Percentiles rank a stretch among this genome's conserved stretches.
phyloP scores from a whole-genome alignment of 2,113 vertebrate species.

The Microtus oregoni region DNA sequence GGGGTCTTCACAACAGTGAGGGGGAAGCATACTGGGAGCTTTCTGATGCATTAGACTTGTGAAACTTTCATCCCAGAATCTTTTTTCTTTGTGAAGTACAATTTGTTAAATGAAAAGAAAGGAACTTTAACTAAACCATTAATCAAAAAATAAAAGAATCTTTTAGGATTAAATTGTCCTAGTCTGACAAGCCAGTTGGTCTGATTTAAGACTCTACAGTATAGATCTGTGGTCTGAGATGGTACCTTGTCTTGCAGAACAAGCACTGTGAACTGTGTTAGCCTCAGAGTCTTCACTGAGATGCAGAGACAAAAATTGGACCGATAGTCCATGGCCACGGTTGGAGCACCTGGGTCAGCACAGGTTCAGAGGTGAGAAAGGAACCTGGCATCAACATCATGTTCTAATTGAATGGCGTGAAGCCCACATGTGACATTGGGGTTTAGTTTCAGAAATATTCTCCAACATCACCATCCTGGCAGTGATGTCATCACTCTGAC shows the following conservation, averaged over 20 bases:
- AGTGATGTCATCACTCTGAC: background rate
- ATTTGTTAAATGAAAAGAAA: background rate
- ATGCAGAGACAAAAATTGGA: background rate
- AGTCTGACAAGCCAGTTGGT: background rate
- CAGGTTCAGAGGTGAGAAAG: background rate
- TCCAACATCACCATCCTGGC: background rate
- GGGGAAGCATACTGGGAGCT: background rate
- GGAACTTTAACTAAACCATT: background rate
- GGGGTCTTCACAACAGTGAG: background rate
- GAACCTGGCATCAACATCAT: background rate
- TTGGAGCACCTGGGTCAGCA: background rate
- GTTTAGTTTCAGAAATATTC: slow-evolving; percentile 6
- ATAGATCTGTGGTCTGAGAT: background rate
- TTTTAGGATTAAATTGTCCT: background rate
- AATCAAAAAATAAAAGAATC: background rate
- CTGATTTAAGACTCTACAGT: background rate
- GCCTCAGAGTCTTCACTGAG: background rate
- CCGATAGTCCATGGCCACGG: background rate
- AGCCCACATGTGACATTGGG: background rate
- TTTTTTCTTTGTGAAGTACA: background rate
- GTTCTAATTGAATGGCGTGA: background rate
- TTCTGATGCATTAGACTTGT: background rate
- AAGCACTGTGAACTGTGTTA: background rate
- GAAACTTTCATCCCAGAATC: background rate
- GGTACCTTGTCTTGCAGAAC: background rate